Evolutionary conservation across 2,888 invertebrate genomes (phyloP), one percentile per base, ranked within the genome.

Genomic region (Eupeodes latifasciatus): DNA sequence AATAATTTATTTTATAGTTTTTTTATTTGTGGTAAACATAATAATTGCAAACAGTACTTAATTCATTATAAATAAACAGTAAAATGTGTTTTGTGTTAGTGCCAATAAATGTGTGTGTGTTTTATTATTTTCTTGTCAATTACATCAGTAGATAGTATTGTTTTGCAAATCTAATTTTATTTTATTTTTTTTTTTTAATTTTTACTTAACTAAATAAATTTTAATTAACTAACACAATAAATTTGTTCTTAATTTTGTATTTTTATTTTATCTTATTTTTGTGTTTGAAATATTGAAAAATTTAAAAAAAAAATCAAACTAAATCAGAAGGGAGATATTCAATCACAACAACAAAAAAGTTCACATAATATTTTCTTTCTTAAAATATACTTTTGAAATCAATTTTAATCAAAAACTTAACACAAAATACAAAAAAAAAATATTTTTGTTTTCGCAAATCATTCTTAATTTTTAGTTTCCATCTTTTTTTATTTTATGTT

Each of bases 1-100:
- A 19, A 36, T 16, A 47, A 40, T 49, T 62, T 27, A 11, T 51
- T 51, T 19, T 64, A 59, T 71, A 19, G 19, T 72, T 9, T 66
- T 51, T 51, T 89, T 76, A 49, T 44, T 57, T 85, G 81, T 81
- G 72, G 78, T 74, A 85, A 62, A 78, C 19, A 69, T 69, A 66
- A 59, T 59, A 57, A 47, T 66, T 77, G 72, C 69, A 77, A 62
- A 72, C 11, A 44, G 67, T 74, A 27, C 27, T 27, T 27, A n/a
- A 34, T 77, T 40, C 40, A 40, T 40, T 40, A 5, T 40, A 5
- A 40, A 40, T 40, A 40, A 89, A 71, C 14, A 78, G 62, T 72
- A 47, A 92, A 93, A 92, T 92, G 93, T 93, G 93, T 93, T 93
- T 92, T 92, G 93, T 93, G 93, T 93, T 92, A 92, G 93, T 93